Percentiles rank a stretch among this genome's conserved stretches.
Conservation (phyloP, 2,113 vertebrate species). For the Machaerirhynchus nigripectus region DNA sequence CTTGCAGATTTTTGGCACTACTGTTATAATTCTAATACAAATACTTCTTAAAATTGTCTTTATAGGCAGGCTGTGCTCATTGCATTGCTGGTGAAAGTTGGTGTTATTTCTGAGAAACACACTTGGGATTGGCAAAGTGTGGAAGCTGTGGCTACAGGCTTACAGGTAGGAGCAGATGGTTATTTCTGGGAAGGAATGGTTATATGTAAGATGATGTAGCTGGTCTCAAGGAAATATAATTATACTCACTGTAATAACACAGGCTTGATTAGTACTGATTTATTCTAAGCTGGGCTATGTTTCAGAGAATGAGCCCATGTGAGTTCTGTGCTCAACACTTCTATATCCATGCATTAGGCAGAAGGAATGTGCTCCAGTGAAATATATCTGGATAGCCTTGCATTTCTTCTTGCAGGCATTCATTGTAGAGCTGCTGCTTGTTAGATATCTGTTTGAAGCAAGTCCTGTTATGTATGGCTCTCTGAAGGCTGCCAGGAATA, state of each 20-base stretch:
- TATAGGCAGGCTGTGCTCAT: constrained; percentile 94
- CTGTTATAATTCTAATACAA: neutral
- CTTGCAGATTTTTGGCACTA: neutral
- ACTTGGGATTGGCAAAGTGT: constrained; percentile 95
- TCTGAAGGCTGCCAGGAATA: neutral
- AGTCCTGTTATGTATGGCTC: neutral
- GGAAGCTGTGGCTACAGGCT: constrained; percentile 93
- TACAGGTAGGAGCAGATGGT: constrained; percentile 79
- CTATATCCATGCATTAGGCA: neutral
- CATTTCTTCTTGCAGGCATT: neutral
- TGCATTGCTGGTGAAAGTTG: constrained; percentile 93
- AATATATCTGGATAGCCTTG: neutral
- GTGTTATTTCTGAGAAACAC: constrained; percentile 88
- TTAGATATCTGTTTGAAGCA: neutral
- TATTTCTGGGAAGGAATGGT: neutral
- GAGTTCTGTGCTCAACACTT: neutral
- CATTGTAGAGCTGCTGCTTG: neutral
- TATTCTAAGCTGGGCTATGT: neutral
- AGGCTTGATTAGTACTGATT: neutral
- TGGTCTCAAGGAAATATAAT: neutral
- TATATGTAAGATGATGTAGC: neutral
- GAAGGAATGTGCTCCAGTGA: neutral
- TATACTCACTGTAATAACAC: neutral
- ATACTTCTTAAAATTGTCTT: neutral
- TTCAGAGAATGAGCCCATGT: neutral